Base-by-base conservation (phyloP, 2,888 invertebrate genomes). In the Neoitamus cyanurus region DNA sequence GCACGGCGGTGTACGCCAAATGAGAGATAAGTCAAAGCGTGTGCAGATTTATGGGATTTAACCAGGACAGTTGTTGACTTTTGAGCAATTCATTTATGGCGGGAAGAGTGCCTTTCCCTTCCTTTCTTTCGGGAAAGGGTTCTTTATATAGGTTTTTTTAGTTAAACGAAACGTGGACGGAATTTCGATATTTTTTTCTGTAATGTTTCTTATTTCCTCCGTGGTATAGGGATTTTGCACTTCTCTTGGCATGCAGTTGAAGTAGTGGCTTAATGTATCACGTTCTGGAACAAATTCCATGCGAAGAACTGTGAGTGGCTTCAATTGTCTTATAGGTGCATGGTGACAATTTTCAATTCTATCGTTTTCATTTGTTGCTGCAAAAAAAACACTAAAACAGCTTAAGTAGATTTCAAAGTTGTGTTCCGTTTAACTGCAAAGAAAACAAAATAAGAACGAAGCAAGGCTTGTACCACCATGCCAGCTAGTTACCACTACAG, bases 11-110 rank as follows among this genome's bases (percentile, higher is more conserved):
- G 58, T 15, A 58, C 58, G 58, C 25, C 20, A 58, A 58, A 58
- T 58, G 58, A 58, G 58, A 58, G 58, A 58, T 58, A 58, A 58
- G 58, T 58, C 58, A 58, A 58, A 58, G 58, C 58, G 58, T 58
- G 58, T 58, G 58, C 58, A 25, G 58, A 58, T 58, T 58, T 58
- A 58, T 58, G 58, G 58, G 58, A 58, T 58, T 58, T 58, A 20
- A 9, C 6, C 58, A 9, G 3, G 58, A 3, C 58, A 25, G 15
- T 58, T 58, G 58, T 58, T 58, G 58, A 58, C 58, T 58, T 58
- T 20, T 15, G 58, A 58, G 58, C 58, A 58, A 58, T 58, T 58
- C 58, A 58, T 58, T 58, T 58, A 25, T 58, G 58, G 3, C 25
- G 58, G 58, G 58, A 58, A 25, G 20, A 9, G 9, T 6, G 58